phyloP scores from a whole-genome alignment of 2,797 vertebrate genomes.

The Psittacula derbiana region DNA sequence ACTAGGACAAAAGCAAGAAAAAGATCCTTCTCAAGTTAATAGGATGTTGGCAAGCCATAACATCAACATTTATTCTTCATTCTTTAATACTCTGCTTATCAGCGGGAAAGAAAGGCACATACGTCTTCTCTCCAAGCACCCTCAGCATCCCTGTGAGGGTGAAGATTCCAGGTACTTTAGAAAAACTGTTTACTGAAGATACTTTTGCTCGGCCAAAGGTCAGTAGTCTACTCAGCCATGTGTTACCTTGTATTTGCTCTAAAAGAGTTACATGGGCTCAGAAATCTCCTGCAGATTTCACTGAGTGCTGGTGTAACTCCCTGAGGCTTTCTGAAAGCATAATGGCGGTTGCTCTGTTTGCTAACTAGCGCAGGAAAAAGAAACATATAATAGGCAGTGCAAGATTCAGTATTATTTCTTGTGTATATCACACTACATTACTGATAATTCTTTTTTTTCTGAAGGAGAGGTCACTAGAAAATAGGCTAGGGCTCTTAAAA shows the following conservation, averaged over 20 bases:
- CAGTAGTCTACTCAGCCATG: background rate
- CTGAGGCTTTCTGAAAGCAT: conserved; percentile 39
- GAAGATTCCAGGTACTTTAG: background rate
- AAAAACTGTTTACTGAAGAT: background rate
- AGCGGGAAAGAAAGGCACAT: background rate
- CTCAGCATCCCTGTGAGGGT: background rate
- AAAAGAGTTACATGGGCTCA: background rate
- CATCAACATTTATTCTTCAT: background rate
- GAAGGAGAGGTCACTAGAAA: conserved; percentile 21
- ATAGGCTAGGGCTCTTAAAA: background rate
- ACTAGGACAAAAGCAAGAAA: background rate
- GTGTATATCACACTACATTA: background rate
- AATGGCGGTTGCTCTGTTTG: conserved; percentile 1
- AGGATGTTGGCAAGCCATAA: background rate
- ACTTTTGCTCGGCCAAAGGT: background rate
- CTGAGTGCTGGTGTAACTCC: background rate
- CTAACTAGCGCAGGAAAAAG: background rate
- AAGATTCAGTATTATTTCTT: conserved; percentile 43
- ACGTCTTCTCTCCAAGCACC: background rate
- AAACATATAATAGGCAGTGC: background rate
- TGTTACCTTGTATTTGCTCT: background rate
- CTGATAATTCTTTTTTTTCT: background rate
- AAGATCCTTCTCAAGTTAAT: background rate
- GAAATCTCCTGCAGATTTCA: conserved; percentile 16
- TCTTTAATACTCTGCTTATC: background rate